Base-by-base conservation (phyloP, 2,888 invertebrate species). In the Diadegma fenestrale region DNA sequence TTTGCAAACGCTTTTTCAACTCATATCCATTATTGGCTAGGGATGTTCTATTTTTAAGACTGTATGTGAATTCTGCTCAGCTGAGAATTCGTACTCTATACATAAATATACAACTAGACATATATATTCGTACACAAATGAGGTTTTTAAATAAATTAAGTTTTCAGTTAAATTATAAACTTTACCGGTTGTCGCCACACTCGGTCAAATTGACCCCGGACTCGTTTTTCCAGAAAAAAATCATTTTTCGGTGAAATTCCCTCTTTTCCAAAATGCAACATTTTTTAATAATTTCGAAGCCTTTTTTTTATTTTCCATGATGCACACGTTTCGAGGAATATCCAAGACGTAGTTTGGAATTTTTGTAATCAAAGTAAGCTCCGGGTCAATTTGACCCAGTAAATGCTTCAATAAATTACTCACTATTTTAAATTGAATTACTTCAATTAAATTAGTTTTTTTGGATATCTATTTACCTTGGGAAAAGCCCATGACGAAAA, bases 401-500 rank as follows among this genome's bases (percentile, higher is more conserved):
- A n/a, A n/a, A n/a, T 37, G 37, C 10, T 2, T 37, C 37, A 37
- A 37, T 37, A 1, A n/a, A n/a, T n/a, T n/a, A n/a, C n/a, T n/a
- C n/a, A n/a, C n/a, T n/a, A n/a, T n/a, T n/a, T n/a, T n/a, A n/a
- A n/a, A n/a, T n/a, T n/a, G n/a, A n/a, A n/a, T n/a, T n/a, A n/a
- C n/a, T n/a, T n/a, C n/a, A n/a, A n/a, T 37, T 37, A 37, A 6
- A 37, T 10, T 37, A 10, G 0, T 37, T 37, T 37, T 10, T 1
- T 51, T 17, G 8, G n/a, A 2, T 12, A 22, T 37, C 54, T 14
- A 68, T 90, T 91, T 94, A 97, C 98, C 97, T 96, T 99, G 99
- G 2, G 99, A 99, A 93, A 99, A 99, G 82, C 98, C 98, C 96
- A 99, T 97, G 6, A 99, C 98, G 93, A 99, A 99, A 4, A 99